Evolutionary conservation across 2,888 invertebrate genomes (phyloP).

Genomic region (Deroplatys truncata): DNA sequence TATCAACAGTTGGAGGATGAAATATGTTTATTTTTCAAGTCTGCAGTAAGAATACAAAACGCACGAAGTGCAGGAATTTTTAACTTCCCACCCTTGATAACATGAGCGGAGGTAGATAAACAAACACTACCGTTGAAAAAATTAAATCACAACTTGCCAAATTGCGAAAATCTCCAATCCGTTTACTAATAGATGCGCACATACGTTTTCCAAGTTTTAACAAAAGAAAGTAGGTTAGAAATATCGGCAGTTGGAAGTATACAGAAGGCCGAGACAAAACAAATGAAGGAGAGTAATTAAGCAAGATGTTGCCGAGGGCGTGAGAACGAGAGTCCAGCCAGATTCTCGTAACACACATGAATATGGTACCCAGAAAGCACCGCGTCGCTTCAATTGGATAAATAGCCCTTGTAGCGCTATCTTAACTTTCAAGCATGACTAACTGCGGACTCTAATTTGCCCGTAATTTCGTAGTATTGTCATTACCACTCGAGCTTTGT

Average conservation of each 20-base stretch:
- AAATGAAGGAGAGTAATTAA: slow-evolving; percentile 9
- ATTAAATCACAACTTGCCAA: too few relatives aligned
- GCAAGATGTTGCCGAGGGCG: slow-evolving; percentile 33
- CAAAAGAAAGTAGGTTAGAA: neutral
- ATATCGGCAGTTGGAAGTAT: neutral
- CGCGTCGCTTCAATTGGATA: slow-evolving; percentile 25
- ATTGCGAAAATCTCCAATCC: too few relatives aligned
- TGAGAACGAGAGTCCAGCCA: slow-evolving; percentile 34
- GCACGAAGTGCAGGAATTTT: too few relatives aligned
- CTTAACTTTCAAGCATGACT: neutral
- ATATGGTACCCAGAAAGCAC: slow-evolving; percentile 25
- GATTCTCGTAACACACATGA: slow-evolving; percentile 32
- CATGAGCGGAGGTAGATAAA: too few relatives aligned
- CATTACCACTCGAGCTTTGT: neutral
- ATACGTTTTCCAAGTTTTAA: neutral
- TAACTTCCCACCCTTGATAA: too few relatives aligned
- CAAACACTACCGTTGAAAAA: too few relatives aligned
- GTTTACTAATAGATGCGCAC: too few relatives aligned
- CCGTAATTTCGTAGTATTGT: slow-evolving; percentile 1
- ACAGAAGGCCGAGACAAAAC: neutral
- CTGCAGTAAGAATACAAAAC: too few relatives aligned
- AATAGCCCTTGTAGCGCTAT: slow-evolving; percentile 15
- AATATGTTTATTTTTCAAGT: too few relatives aligned
- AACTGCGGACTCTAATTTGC: slow-evolving; percentile 10
- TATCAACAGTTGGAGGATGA: too few relatives aligned